A percentile compares a stretch with the other conserved stretches of the same genome.
These are phyloP conservation scores for Polyommatus iphigenia DNA, from an alignment of 2,888 invertebrate genomes.

Conservation along the genomic window DNA sequence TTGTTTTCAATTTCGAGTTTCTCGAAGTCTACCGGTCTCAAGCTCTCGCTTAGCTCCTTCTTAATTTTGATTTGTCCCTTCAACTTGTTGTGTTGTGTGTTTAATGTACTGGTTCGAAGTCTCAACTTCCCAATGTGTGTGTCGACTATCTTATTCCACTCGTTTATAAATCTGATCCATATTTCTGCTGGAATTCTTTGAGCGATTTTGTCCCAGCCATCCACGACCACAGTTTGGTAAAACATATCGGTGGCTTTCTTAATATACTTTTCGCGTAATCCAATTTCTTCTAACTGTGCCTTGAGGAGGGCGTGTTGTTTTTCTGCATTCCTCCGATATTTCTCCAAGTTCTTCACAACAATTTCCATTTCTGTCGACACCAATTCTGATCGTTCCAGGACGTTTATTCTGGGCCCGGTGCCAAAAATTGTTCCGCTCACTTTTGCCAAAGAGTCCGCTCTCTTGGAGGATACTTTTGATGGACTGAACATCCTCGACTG, in stretches of 20 bases:
- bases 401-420: slow-evolving; percentile 68
- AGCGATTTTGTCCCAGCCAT: slow-evolving; percentile 79
- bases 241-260: slow-evolving; percentile 72
- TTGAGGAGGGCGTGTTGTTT: slow-evolving; percentile 65
- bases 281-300: slow-evolving; percentile 80
- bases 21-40: slow-evolving; percentile 83
- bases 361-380: slow-evolving; percentile 74
- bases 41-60: slow-evolving; percentile 78
- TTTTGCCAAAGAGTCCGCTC: slow-evolving; percentile 62
- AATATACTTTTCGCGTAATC: slow-evolving; percentile 71
- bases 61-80: slow-evolving; percentile 77
- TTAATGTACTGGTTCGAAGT: slow-evolving; percentile 78
- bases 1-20: slow-evolving; percentile 82
- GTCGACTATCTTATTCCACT: slow-evolving; percentile 79
- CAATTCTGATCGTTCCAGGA: slow-evolving; percentile 75
- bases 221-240: slow-evolving; percentile 72
- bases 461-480: slow-evolving; percentile 55
- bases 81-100: slow-evolving; percentile 75
- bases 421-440: slow-evolving; percentile 62
- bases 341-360: slow-evolving; percentile 55
- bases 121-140: slow-evolving; percentile 80
- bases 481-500: slow-evolving; percentile 55
- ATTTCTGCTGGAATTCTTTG: slow-evolving; percentile 83
- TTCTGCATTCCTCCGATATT: slow-evolving; percentile 53
- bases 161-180: slow-evolving; percentile 80